Percentiles rank a stretch among this genome's conserved stretches.
Conservation (phyloP, 2,888 invertebrate genomes). For the Germaria angustata region DNA sequence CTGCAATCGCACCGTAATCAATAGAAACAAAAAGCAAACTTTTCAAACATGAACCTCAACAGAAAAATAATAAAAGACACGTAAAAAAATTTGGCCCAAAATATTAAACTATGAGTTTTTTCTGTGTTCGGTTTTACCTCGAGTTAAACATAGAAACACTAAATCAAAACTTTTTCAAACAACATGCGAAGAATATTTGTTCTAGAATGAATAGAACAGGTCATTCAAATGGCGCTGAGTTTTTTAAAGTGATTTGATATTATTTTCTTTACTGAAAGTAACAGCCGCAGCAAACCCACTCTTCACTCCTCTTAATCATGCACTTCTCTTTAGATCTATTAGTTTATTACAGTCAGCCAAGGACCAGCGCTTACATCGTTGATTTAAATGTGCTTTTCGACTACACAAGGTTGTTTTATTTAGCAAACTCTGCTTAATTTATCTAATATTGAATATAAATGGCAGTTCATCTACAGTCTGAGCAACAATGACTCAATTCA, state of each 20-base stretch:
- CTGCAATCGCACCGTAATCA: slow-evolving; percentile 45
- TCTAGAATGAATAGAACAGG: neutral
- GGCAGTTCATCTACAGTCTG: slow-evolving; percentile 10
- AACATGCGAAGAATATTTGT: neutral
- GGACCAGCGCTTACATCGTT: too few species aligned
- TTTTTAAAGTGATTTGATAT: neutral
- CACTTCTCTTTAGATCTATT: neutral
- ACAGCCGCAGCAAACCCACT: neutral
- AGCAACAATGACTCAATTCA: slow-evolving; percentile 28
- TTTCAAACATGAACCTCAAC: slow-evolving; percentile 37
- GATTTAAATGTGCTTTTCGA: neutral
- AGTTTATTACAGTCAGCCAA: too few species aligned
- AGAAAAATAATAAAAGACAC: slow-evolving; percentile 21
- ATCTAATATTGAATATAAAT: neutral
- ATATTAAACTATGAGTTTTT: slow-evolving; percentile 47
- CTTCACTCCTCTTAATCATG: neutral
- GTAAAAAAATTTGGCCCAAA: slow-evolving; percentile 42
- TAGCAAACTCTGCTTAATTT: slow-evolving; percentile 11
- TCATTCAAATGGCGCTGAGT: neutral
- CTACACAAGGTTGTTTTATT: neutral
- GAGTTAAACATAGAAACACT: neutral
- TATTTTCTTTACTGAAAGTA: neutral
- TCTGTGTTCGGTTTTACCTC: slow-evolving; percentile 14
- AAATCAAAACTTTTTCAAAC: slow-evolving; percentile 34
- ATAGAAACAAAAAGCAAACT: slow-evolving; percentile 15